Percentiles rank a stretch among this genome's conserved stretches.
Conservation (phyloP, 2,113 vertebrate genomes). For the Barnardius zonarius region DNA sequence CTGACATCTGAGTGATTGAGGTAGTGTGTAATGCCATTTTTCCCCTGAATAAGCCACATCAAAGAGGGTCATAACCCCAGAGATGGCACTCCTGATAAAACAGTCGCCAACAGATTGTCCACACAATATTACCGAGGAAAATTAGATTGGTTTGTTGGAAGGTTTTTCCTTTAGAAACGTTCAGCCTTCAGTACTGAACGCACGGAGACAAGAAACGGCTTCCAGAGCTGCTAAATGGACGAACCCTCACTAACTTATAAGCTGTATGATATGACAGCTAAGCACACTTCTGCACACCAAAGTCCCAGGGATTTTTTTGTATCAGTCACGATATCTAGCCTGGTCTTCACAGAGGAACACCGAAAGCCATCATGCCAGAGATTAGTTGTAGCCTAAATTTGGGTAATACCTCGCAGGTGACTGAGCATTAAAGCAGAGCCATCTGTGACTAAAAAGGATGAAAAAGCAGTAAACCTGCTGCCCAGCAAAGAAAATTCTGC, state of each 20-base stretch:
- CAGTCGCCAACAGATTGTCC: background rate
- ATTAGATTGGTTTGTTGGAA: background rate
- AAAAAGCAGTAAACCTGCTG: background rate
- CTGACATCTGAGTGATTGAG: slow-evolving; percentile 50
- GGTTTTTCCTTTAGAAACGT: background rate
- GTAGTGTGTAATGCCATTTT: slow-evolving; percentile 49
- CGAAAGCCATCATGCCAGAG: background rate
- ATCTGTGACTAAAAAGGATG: fast-evolving
- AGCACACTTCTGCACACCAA: fast-evolving
- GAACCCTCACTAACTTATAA: background rate
- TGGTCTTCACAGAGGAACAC: background rate
- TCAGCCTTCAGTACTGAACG: background rate
- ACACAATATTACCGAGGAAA: background rate
- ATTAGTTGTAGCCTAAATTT: background rate
- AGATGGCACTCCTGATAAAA: background rate
- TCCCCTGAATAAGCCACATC: slow-evolving; percentile 54
- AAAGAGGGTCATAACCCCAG: background rate
- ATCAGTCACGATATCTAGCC: background rate
- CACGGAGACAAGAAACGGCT: background rate
- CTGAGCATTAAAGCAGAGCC: background rate
- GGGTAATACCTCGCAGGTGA: background rate
- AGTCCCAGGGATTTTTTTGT: background rate
- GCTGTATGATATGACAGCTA: fast-evolving
- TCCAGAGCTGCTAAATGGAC: background rate
- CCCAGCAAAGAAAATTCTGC: background rate